Conservation (phyloP, 2,797 vertebrate species). For the Euthynnus affinis region DNA sequence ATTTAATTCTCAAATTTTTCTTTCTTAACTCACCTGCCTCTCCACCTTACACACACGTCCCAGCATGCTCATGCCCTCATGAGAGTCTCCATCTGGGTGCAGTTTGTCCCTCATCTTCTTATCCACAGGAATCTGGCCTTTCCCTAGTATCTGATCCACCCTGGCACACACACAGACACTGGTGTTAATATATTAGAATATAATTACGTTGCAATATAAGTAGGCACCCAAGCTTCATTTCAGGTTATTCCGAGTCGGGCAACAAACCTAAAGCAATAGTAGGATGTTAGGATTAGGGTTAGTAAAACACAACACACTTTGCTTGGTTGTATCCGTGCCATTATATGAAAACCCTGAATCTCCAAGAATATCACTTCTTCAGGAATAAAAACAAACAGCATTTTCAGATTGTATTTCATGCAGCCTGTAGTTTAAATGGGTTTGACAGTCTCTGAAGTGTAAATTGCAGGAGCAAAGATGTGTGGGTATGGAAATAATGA, state of each 20-base stretch:
- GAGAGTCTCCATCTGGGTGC: conserved; percentile 89
- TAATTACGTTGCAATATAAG: conserved; percentile 29
- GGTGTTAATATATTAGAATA: conserved; percentile 32
- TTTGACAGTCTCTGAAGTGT: not conserved
- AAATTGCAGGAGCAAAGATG: no score
- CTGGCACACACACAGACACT: conserved; percentile 76
- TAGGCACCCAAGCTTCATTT: conserved; percentile 22
- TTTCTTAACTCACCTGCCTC: conserved; percentile 89
- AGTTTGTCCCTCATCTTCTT: conserved; percentile 95
- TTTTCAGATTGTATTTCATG: conserved; percentile 2
- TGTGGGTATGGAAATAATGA: no score
- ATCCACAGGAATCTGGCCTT: conserved; percentile 95
- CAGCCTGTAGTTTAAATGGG: not conserved
- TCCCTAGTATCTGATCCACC: conserved; percentile 98
- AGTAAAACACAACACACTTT: conserved; percentile 53
- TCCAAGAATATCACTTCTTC: not conserved
- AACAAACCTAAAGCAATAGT: conserved; percentile 67
- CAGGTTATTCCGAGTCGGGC: conserved; percentile 57
- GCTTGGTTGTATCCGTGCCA: conserved; percentile 5
- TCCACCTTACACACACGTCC: conserved; percentile 98
- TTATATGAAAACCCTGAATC: not conserved
- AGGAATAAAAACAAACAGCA: conserved; percentile 1
- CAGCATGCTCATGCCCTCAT: conserved; percentile 97
- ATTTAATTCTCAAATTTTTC: not conserved
- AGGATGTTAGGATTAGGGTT: conserved; percentile 54